phyloP scores from a whole-genome alignment of 2,888 invertebrate genomes.

The Plagodis dolabraria region DNA sequence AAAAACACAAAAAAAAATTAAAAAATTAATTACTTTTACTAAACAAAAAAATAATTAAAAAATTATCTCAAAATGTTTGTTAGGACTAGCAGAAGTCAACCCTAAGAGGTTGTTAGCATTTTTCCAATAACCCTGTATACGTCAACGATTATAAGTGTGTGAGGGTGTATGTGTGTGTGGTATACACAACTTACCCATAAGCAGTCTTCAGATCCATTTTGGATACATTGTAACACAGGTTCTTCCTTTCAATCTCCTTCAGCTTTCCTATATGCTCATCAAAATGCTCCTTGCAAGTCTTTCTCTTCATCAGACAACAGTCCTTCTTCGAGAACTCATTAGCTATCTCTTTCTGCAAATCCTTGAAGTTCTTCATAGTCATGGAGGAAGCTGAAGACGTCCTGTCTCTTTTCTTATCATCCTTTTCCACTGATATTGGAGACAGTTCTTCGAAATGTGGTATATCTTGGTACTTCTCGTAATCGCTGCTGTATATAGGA shows the following conservation, averaged over 20 bases:
- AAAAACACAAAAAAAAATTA: too few relatives aligned
- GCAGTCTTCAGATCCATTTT: conserved; percentile 59
- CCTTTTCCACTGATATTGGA: conserved; percentile 30
- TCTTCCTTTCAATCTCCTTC: conserved; percentile 50
- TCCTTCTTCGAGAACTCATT: conserved; percentile 61
- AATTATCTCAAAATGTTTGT: too few relatives aligned
- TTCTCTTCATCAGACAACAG: conserved; percentile 61
- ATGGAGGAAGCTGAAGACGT: conserved; percentile 48
- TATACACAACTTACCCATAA: conserved; percentile 60
- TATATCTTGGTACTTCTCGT: conserved; percentile 68
- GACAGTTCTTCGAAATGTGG: conserved; percentile 47
- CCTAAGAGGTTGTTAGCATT: too few relatives aligned
- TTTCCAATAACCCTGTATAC: too few relatives aligned
- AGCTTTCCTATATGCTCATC: conserved; percentile 58
- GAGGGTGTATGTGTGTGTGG: too few relatives aligned
- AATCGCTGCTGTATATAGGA: conserved; percentile 59
- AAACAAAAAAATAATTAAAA: too few relatives aligned
- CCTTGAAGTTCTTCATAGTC: conserved; percentile 71
- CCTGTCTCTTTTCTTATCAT: conserved; percentile 46
- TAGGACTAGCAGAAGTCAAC: too few relatives aligned
- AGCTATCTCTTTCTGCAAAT: conserved; percentile 67
- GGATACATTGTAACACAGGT: conserved; percentile 60
- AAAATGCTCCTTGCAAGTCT: conserved; percentile 59
- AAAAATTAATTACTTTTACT: too few relatives aligned
- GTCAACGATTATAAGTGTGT: too few relatives aligned